A percentile compares a stretch with the other conserved stretches of the same genome.
These are phyloP conservation scores for Poeciliopsis retropinna DNA, from an alignment of 2,113 vertebrate species.

Conservation along the genomic window DNA sequence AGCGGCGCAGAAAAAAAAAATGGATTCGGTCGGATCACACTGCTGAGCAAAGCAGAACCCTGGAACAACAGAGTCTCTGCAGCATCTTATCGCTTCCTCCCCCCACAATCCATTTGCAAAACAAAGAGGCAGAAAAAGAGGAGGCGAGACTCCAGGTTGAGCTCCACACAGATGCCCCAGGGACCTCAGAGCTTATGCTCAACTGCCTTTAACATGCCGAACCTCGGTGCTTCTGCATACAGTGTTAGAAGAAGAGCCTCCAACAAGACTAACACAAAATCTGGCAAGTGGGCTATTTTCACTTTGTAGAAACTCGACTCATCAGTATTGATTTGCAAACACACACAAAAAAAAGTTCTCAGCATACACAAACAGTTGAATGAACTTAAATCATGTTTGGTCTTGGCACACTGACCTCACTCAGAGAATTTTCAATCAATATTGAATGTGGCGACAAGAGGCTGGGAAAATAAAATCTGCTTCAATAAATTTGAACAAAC, in stretches of 20 bases:
- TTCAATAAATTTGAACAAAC: conserved; percentile 33
- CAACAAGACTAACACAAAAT: conserved; percentile 28
- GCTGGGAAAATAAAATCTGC: conserved; percentile 46
- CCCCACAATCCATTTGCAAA: conserved; percentile 58
- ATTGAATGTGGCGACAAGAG: conserved; percentile 14
- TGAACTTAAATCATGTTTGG: conserved; percentile 37
- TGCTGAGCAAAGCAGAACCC: conserved; percentile 69
- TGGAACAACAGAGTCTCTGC: conserved; percentile 49
- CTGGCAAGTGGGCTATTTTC: conserved; percentile 22
- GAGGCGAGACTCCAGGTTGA: conserved; percentile 64
- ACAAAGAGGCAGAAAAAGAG: conserved; percentile 67
- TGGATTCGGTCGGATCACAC: conserved; percentile 55
- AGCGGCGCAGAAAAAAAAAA: conserved; percentile 40
- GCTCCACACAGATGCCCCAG: conserved; percentile 52
- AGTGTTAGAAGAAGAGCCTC: conserved; percentile 30
- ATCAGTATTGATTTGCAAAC: conserved; percentile 47
- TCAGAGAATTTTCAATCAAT: conserved; percentile 41
- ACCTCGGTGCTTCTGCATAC: conserved; percentile 53
- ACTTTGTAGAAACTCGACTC: conserved; percentile 25
- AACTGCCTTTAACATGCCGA: conserved; percentile 44
- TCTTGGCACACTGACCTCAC: conserved; percentile 17
- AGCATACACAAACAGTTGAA: conserved; percentile 35
- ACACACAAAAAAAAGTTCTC: conserved; percentile 46
- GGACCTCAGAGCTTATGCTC: conserved; percentile 51
- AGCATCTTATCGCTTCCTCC: conserved; percentile 48